These are phyloP conservation scores for Pseudomyrmex cubaensis DNA, from an alignment of 1,140 invertebrate species.

Conservation along the genomic window DNA sequence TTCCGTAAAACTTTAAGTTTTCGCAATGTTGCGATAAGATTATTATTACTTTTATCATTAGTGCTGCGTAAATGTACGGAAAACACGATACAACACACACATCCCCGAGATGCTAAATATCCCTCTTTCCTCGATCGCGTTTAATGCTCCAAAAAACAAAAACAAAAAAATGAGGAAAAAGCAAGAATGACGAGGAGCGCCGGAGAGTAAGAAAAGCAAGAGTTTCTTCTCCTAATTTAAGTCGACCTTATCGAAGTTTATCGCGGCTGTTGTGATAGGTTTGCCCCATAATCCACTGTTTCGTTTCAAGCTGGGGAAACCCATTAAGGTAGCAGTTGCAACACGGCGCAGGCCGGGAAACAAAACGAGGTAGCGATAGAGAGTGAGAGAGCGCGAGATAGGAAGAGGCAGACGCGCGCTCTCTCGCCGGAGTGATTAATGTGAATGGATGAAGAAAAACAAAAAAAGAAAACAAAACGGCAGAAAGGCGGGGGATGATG, in stretches of 20 bases:
- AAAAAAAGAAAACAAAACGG: constrained; percentile 41
- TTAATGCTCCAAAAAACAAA: background rate
- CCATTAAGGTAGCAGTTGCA: constrained; percentile 71
- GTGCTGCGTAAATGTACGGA: too few relatives aligned
- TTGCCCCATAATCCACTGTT: constrained; percentile 64
- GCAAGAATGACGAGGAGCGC: background rate
- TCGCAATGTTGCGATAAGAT: background rate
- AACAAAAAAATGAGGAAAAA: constrained; percentile 7
- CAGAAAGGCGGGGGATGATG: background rate
- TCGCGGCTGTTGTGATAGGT: constrained; percentile 53
- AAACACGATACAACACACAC: too few relatives aligned
- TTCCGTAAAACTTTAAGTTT: background rate
- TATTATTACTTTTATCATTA: background rate
- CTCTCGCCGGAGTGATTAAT: constrained; percentile 67
- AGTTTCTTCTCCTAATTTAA: constrained; percentile 52
- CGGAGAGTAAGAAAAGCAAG: constrained; percentile 26
- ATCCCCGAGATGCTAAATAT: background rate
- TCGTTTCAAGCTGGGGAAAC: constrained; percentile 67
- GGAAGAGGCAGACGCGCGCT: constrained; percentile 5
- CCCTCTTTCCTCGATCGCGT: background rate
- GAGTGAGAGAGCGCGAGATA: constrained; percentile 44
- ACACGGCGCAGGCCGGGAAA: constrained; percentile 56
- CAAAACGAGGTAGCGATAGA: constrained; percentile 59
- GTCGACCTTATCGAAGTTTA: constrained; percentile 68
- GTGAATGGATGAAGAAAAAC: constrained; percentile 70